A percentile compares a stretch with the other conserved stretches of the same genome.
Conservation (phyloP, 1,140 invertebrate species). For the Centruroides sculpturatus region DNA sequence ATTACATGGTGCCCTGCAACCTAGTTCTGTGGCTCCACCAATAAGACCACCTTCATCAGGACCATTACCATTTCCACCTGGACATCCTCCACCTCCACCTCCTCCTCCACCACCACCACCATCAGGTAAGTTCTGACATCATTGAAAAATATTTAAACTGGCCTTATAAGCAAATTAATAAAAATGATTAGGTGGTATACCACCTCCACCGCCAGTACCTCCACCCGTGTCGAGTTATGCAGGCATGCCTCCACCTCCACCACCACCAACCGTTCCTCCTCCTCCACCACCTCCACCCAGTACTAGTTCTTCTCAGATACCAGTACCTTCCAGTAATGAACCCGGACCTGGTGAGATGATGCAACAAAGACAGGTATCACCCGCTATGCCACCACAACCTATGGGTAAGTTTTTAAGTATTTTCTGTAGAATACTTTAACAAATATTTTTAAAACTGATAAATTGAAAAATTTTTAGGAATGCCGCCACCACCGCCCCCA, state of each 20-base stretch:
- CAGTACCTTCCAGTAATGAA: slow-evolving; percentile 1
- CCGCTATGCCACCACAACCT: slow-evolving; percentile 17
- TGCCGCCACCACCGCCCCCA: slow-evolving; percentile 18
- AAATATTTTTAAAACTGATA: background rate
- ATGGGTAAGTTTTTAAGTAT: slow-evolving; percentile 1
- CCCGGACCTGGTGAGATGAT: slow-evolving; percentile 4
- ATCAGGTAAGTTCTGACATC: background rate
- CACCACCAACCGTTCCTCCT: slow-evolving; percentile 1
- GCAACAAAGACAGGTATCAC: slow-evolving; percentile 13
- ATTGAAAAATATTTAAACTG: background rate
- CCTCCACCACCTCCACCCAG: slow-evolving; percentile 8
- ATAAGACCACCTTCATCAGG: background rate
- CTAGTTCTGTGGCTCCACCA: slow-evolving; percentile 1
- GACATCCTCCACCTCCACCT: slow-evolving; percentile 12
- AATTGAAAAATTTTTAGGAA: background rate
- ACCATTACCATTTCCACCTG: slow-evolving; percentile 16
- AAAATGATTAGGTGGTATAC: slow-evolving; percentile 1
- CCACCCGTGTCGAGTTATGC: background rate
- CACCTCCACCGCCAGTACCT: slow-evolving; percentile 17
- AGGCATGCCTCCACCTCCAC: slow-evolving; percentile 17
- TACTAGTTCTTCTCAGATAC: slow-evolving; percentile 1
- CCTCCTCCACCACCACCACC: slow-evolving; percentile 19
- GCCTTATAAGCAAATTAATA: background rate
- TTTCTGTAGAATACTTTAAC: background rate
- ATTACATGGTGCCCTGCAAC: background rate